These are phyloP conservation scores for Lichenostomus cassidix DNA, from an alignment of 2,113 vertebrate genomes.

Conservation along the genomic window DNA sequence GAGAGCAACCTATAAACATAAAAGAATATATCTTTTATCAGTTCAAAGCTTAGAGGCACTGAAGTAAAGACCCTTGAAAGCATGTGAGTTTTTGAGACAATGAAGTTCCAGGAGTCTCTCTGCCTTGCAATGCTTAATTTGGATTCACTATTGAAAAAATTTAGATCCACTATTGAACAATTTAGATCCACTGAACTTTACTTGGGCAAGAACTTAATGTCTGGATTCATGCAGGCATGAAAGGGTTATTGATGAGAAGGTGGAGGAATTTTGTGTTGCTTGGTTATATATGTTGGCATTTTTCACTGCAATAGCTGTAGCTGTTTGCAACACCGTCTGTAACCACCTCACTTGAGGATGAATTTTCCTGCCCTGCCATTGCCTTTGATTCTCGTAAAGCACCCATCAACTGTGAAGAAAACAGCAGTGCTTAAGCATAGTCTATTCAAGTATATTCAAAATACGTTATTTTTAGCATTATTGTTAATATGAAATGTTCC, in stretches of 20 bases:
- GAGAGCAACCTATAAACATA: neutral
- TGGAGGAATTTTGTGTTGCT: slow-evolving; percentile 3
- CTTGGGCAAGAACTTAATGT: neutral
- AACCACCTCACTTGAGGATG: slow-evolving; percentile 19
- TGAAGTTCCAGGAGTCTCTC: neutral
- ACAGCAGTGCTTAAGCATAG: slow-evolving; percentile 23
- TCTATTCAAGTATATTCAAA: slow-evolving; percentile 65
- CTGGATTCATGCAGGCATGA: neutral
- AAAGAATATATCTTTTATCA: neutral
- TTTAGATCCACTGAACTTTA: neutral
- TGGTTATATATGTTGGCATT: neutral
- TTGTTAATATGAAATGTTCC: slow-evolving; percentile 58
- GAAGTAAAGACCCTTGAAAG: neutral
- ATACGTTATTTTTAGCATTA: slow-evolving; percentile 69
- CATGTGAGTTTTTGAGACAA: neutral
- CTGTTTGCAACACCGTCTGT: slow-evolving; percentile 19
- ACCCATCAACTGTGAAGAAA: slow-evolving; percentile 28
- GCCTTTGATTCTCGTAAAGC: slow-evolving; percentile 20
- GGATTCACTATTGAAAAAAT: neutral
- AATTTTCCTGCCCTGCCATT: slow-evolving; percentile 34
- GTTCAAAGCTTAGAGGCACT: neutral
- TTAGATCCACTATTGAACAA: neutral
- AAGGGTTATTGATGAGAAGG: neutral
- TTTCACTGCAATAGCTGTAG: neutral
- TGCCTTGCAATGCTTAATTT: neutral